phyloP scores from a whole-genome alignment of 2,888 invertebrate genomes.

The Chamaedrilus cognettii region DNA sequence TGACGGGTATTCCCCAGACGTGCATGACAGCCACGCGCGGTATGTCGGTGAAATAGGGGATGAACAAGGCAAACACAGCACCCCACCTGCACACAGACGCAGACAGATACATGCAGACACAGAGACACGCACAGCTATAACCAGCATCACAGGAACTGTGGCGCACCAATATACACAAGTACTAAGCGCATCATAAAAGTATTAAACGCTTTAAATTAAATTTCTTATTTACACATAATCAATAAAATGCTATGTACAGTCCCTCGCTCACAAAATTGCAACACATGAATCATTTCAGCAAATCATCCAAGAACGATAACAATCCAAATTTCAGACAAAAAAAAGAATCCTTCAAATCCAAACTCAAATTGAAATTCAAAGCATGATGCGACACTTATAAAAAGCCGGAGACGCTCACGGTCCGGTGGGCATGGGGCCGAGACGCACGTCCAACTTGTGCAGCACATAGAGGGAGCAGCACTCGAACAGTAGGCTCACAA shows the following conservation, averaged over 20 bases:
- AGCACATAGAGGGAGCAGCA: constrained; percentile 53
- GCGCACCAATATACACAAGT: not conserved
- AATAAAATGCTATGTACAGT: too few species aligned
- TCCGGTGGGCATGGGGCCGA: constrained; percentile 61
- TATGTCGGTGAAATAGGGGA: constrained; percentile 63
- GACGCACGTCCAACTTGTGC: constrained; percentile 54
- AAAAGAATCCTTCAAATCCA: too few species aligned
- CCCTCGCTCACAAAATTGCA: too few species aligned
- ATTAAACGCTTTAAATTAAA: not conserved
- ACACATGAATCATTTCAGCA: too few species aligned
- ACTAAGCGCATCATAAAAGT: not conserved
- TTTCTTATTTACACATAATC: not conserved
- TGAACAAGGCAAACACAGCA: constrained; percentile 62
- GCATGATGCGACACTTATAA: too few species aligned
- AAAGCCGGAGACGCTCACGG: too few species aligned
- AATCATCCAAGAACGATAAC: too few species aligned
- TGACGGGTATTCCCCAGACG: constrained; percentile 63
- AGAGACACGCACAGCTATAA: not conserved
- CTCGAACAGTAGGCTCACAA: constrained; percentile 60
- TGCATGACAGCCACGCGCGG: constrained; percentile 61
- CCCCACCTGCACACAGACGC: constrained; percentile 29
- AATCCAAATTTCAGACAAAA: too few species aligned
- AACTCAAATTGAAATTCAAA: too few species aligned
- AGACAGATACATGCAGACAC: not conserved
- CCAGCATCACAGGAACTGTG: not conserved